Evolutionary conservation across 2,888 invertebrate species (phyloP), one percentile per base, ranked within the genome.

Genomic region (Trissolcus brochymenae): DNA sequence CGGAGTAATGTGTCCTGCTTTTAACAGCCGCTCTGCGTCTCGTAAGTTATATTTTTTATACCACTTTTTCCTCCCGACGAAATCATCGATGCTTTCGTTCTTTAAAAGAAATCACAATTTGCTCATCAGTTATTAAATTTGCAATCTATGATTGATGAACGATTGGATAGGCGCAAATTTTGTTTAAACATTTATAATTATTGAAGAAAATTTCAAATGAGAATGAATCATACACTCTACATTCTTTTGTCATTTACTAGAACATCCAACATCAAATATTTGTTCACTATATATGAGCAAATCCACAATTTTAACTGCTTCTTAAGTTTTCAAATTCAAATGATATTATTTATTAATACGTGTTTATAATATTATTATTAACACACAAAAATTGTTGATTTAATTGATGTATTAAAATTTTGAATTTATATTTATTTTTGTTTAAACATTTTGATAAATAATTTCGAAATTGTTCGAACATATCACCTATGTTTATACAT

Each of bases 71-170:
- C 72, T 68, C 57, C 64, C 72, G 64, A 66, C 76, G 65, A 65
- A 72, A 73, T 79, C 73, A 73, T 62, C 70, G 68, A 65, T 78
- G 68, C 65, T 60, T 73, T 78, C 77, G 73, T 78, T 78, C 77
- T 78, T 78, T 78, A 75, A 78, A 78, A 73, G 74, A 78, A 78
- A 78, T 78, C 61, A 78, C 68, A 78, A n/a, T 65, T 70, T 46
- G 16, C 46, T 16, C 14, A 46, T 46, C 46, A 46, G 35, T 35
- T 46, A 46, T 46, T 16, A 16, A 6, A n/a, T 46, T 46, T 46
- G 46, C 1, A 6, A 46, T 46, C 14, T 46, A 16, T 35, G 35
- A 35, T 35, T 6, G 9, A 60, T 73, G 62, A 57, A 62, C 74
- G 62, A 66, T 62, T 67, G 19, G 51, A 75, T 68, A 68, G 51